phyloP scores from a whole-genome alignment of 1,140 invertebrate species.

The Drosophila ficusphila region DNA sequence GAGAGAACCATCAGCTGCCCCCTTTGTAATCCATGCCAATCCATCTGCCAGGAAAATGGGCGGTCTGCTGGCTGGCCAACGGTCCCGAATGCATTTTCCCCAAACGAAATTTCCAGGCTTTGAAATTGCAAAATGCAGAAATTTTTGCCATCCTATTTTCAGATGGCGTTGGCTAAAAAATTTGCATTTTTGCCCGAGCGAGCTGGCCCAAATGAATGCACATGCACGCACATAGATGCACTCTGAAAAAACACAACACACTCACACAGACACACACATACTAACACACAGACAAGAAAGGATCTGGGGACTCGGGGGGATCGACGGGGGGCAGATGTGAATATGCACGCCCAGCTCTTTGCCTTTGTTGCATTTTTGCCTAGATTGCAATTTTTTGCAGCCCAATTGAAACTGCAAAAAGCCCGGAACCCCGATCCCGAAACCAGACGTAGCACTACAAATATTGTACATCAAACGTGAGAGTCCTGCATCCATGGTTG shows the following conservation, averaged over 20 bases:
- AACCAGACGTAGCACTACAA: constrained; percentile 59
- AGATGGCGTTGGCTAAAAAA: constrained; percentile 68
- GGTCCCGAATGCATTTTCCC: constrained; percentile 70
- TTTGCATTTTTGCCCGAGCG: constrained; percentile 71
- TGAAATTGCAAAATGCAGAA: constrained; percentile 77
- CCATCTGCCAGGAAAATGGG: constrained; percentile 50
- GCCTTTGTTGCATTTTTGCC: constrained; percentile 82
- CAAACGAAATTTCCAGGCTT: constrained; percentile 77
- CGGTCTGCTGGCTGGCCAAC: constrained; percentile 26
- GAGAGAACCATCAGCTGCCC: background rate
- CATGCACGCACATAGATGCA: constrained; percentile 49
- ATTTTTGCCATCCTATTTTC: constrained; percentile 68
- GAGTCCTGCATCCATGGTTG: constrained; percentile 18
- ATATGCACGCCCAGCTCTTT: constrained; percentile 66
- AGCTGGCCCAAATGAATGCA: constrained; percentile 62
- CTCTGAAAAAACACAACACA: constrained; percentile 36
- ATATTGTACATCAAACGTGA: constrained; percentile 77
- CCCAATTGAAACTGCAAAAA: constrained; percentile 72
- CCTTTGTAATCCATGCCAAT: constrained; percentile 62
- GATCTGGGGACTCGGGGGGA: constrained; percentile 23
- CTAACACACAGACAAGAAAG: constrained; percentile 4
- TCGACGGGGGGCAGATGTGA: constrained; percentile 14
- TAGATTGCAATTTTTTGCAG: constrained; percentile 82
- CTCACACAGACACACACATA: constrained; percentile 5
- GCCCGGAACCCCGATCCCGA: constrained; percentile 25